phyloP scores from a whole-genome alignment of 2,888 invertebrate species.

The Halictus ligatus region DNA sequence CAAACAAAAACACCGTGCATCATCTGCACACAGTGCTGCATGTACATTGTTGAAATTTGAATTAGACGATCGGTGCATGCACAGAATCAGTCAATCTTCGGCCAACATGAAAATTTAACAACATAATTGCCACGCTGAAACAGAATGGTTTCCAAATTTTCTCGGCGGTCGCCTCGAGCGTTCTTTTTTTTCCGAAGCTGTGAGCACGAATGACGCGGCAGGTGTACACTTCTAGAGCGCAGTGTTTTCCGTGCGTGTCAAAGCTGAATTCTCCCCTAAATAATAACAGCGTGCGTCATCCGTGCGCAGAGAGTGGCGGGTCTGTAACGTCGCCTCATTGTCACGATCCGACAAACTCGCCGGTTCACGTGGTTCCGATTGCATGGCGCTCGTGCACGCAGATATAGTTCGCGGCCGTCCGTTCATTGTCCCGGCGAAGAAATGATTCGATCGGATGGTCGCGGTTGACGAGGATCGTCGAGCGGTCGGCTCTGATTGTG shows the following conservation, averaged over 20 bases:
- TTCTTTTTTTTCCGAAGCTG: neutral
- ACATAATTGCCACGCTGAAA: too few relatives aligned
- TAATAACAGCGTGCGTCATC: neutral
- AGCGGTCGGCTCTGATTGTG: constrained; percentile 35
- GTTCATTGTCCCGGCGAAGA: constrained; percentile 44
- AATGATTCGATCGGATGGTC: constrained; percentile 50
- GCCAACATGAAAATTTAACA: too few relatives aligned
- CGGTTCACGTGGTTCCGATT: constrained; percentile 41
- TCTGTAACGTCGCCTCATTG: neutral
- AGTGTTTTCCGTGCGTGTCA: neutral
- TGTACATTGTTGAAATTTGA: neutral
- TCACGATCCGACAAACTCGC: constrained; percentile 7
- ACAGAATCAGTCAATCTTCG: too few relatives aligned
- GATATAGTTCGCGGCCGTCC: constrained; percentile 20
- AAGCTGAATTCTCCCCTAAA: neutral
- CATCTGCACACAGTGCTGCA: too few relatives aligned
- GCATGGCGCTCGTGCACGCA: constrained; percentile 23
- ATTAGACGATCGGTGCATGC: neutral
- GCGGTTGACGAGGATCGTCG: constrained; percentile 43
- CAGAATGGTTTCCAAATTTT: neutral
- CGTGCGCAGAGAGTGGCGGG: neutral
- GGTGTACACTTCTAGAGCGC: too few relatives aligned
- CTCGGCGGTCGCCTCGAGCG: neutral
- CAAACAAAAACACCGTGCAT: too few relatives aligned
- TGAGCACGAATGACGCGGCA: neutral